These are phyloP conservation scores for Ammodytes marinus DNA, from an alignment of 2,113 vertebrate genomes.

Conservation along the genomic window DNA sequence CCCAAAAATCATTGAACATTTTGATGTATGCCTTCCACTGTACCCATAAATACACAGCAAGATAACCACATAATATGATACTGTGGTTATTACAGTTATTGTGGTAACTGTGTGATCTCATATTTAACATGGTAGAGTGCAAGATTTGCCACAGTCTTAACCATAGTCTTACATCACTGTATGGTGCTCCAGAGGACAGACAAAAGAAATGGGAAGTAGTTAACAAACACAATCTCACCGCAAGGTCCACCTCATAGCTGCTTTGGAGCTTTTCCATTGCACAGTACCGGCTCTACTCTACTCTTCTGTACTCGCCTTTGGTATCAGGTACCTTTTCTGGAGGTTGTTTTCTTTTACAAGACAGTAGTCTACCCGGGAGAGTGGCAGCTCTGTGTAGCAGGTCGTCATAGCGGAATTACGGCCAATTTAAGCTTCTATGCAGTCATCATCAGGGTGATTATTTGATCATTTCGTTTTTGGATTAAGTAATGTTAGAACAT, in stretches of 20 bases:
- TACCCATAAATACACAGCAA: constrained; percentile 13
- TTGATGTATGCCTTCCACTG: constrained; percentile 20
- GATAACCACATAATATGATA: constrained; percentile 46
- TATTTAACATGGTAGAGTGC: constrained; percentile 11
- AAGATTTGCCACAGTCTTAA: constrained; percentile 23
- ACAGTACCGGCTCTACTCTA: no score
- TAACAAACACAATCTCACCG: constrained; percentile 12
- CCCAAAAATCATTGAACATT: constrained; percentile 5
- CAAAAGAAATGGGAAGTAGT: not conserved
- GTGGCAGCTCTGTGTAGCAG: no score
- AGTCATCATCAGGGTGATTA: no score
- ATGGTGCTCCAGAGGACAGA: not conserved
- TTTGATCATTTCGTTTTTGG: no score
- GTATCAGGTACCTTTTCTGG: no score
- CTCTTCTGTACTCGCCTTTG: no score
- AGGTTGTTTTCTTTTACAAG: no score
- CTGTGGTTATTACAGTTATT: constrained; percentile 36
- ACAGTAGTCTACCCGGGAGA: no score
- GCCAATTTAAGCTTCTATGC: no score
- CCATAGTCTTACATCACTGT: constrained; percentile 11
- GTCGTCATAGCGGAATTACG: no score
- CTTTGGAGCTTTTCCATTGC: not conserved
- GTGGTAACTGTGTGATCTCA: constrained; percentile 11
- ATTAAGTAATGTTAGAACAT: no score
- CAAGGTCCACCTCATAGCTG: constrained; percentile 7